Evolutionary conservation across 2,113 vertebrate genomes (phyloP), one percentile per base, ranked within the genome.

Genomic region (Takifugu flavidus): DNA sequence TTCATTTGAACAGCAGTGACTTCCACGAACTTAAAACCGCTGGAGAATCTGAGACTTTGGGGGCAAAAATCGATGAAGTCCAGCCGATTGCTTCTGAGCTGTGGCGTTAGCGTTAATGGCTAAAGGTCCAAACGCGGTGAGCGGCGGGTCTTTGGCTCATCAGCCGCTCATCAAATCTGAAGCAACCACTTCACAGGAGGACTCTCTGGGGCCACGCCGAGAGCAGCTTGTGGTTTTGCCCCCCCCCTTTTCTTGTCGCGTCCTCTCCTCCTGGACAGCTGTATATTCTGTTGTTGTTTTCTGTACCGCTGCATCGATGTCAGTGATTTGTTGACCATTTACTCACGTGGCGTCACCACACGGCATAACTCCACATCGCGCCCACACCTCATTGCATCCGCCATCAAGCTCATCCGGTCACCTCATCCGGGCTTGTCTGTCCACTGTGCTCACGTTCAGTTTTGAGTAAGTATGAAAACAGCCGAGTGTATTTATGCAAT

Each of bases 171-270:
- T 43, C 59, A 58, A 47, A 45, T 53, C 57, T 72, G 83, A 82
- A 84, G 78, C 75, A 87, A 88, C 88, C 89, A 90, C 89, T 89
- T 90, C 87, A 88, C 86, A 82, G 49, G 70, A 67, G 67, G 74
- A 80, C 65, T 69, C 74, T 74, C 80, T 70, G 79, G 80, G 76
- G 72, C 65, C n/a, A 15, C 47, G 65, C 59, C 74, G 54, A 84
- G 70, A 74, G 87, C 81, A 79, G 83, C 82, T 78, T 87, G 74
- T 85, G 77, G 70, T 75, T 77, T 84, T 72, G 53, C 72, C 51
- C 56, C 53, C 59, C 13, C 45, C 45, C 45, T 12, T 47, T 47
- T 12, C 45, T 14, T 46, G 13, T 46, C 45, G 45, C 15, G 13
- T 46, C 13, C 15, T 46, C 46, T 67, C 65, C 62, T 79, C 56